Percentiles rank a stretch among this genome's conserved stretches.
These are phyloP conservation scores for Gyrodactylus salaris DNA, from an alignment of 1,140 invertebrate genomes.

Conservation along the genomic window DNA sequence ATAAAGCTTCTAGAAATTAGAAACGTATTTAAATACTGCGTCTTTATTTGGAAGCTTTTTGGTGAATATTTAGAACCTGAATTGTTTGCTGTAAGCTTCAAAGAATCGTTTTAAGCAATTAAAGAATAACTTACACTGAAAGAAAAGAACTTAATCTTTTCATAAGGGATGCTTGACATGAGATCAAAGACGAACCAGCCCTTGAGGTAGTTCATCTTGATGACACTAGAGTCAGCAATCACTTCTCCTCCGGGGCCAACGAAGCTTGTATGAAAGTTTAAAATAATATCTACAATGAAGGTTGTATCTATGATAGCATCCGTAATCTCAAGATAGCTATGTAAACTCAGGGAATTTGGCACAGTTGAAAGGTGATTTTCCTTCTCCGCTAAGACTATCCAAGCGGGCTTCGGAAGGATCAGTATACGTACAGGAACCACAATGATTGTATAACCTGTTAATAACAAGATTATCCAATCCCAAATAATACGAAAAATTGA, in stretches of 20 bases:
- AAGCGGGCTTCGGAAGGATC: constrained; percentile 60
- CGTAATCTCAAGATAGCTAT: constrained; percentile 72
- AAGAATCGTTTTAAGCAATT: no score
- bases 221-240: constrained; percentile 16
- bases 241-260: constrained; percentile 73
- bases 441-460: constrained; percentile 98
- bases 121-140: constrained; percentile 16
- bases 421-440: constrained; percentile 99
- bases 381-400: background rate
- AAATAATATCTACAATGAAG: constrained; percentile 98
- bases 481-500: constrained; percentile 90
- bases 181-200: constrained; percentile 98
- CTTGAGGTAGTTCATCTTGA: constrained; percentile 80
- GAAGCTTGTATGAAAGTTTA: constrained; percentile 99
- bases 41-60: no score
- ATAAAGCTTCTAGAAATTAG: no score
- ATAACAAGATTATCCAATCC: constrained; percentile 97
- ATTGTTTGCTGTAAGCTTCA: no score
- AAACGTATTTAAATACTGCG: no score
- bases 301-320: constrained; percentile 89
- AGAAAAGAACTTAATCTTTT: constrained; percentile 98
- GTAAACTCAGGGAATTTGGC: constrained; percentile 22
- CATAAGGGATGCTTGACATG: constrained; percentile 88
- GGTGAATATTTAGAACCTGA: no score
- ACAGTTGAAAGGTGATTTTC: background rate